Evolutionary conservation across 2,888 invertebrate genomes (phyloP), one percentile per base, ranked within the genome.

Genomic region (Diarsia rubi): DNA sequence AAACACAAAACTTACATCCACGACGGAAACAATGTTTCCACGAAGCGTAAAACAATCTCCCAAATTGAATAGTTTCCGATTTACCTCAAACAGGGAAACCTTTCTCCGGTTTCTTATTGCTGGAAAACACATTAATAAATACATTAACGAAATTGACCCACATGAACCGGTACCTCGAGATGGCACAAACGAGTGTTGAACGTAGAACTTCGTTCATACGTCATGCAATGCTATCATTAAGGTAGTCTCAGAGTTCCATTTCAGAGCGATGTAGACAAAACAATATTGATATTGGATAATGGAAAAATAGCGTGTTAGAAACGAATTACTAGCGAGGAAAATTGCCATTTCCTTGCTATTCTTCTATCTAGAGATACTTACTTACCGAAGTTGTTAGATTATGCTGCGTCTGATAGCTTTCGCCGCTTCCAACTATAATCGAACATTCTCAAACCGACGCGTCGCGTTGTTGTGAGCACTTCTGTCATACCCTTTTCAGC

Each of bases 251-350:
- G 91, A 92, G 90, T 92, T 93, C 89, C 88, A 93, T 93, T 94
- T 91, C 92, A 90, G 91, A 92, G 89, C 92, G 93, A 94, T 93
- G 95, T 94, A 95, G 95, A 95, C 94, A 92, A 93, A 95, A 94
- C 93, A 95, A 95, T 96, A 95, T 95, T 96, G 95, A 95, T 95
- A 95, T 95, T 95, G 92, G 93, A 93, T 96, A 95, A 96, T 96
- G 95, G 95, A 95, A 95, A 95, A 94, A 94, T 96, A 88, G 95
- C 96, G 95, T 96, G 95, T 91, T 90, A 89, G 88, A 90, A 92
- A 93, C 91, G 92, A 93, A 95, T 95, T 95, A 95, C 92, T 88
- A 88, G 84, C 84, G 88, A 92, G 92, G 93, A 93, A 95, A 95
- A 94, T 93, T 94, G 94, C 94, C 91, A 93, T 95, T 95, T 95